Conservation (phyloP, 23 tunicate species). For the Oikopleura dioica region DNA sequence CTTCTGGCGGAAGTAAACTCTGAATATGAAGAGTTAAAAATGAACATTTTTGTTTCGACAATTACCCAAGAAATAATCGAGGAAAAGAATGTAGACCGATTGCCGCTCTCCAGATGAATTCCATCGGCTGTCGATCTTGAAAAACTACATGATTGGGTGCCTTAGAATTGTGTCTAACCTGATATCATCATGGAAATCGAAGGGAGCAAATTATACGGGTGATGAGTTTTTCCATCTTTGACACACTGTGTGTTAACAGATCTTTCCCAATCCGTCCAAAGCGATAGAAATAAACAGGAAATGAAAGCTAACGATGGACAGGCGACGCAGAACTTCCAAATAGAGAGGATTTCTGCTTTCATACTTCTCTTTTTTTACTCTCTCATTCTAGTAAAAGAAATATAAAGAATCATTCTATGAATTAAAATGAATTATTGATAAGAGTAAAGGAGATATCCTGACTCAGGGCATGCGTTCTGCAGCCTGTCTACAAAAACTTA, state of each 20-base stretch:
- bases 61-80: background rate
- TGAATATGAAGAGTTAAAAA: no score
- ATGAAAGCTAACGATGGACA: no score
- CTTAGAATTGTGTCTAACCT: background rate
- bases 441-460: no score
- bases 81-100: conserved; percentile 1
- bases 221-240: background rate
- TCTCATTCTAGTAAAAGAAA: no score
- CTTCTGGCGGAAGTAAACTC: background rate
- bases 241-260: background rate
- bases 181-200: conserved; percentile 12
- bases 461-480: no score
- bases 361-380: no score
- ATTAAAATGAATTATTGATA: no score
- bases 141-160: background rate
- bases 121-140: conserved; percentile 9
- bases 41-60: no score
- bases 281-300: background rate
- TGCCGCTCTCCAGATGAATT: background rate
- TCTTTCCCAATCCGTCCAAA: background rate
- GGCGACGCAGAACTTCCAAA: no score
- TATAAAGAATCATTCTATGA: no score
- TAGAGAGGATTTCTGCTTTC: no score
- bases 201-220: background rate
- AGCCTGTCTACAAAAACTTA: no score